Evolutionary conservation across 2,113 vertebrate species (phyloP).

Genomic region (Embiotoca jacksoni): DNA sequence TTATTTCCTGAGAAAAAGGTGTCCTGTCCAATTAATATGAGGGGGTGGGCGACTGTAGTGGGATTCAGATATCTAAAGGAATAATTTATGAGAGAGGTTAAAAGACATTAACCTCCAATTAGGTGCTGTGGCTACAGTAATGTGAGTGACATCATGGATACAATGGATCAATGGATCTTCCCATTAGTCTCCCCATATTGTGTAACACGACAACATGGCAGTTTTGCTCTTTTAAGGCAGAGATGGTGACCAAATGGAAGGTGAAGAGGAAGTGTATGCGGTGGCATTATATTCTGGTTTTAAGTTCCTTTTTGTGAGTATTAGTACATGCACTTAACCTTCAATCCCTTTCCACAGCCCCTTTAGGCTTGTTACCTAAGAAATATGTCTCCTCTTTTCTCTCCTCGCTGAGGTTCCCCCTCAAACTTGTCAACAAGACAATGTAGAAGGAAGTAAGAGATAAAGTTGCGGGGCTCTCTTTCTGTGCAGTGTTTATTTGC

Average conservation of each 20-base stretch:
- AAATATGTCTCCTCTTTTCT: conserved; percentile 77
- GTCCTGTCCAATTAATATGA: conserved; percentile 36
- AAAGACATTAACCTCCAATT: conserved; percentile 72
- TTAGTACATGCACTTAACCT: conserved; percentile 82
- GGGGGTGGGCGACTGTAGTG: conserved; percentile 29
- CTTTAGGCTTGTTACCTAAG: conserved; percentile 75
- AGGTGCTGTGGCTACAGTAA: conserved; percentile 51
- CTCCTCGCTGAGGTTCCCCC: conserved; percentile 55
- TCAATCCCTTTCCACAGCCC: conserved; percentile 65
- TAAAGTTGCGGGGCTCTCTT: conserved; percentile 83
- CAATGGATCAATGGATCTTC: conserved; percentile 14
- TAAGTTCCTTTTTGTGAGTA: conserved; percentile 77
- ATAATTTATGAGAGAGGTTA: conserved; percentile 76
- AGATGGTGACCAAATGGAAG: conserved; percentile 40
- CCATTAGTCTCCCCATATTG: conserved; percentile 21
- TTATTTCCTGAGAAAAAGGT: conserved; percentile 38
- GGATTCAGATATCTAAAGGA: conserved; percentile 61
- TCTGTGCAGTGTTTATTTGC: conserved; percentile 86
- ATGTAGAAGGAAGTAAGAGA: conserved; percentile 86
- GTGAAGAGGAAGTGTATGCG: conserved; percentile 61
- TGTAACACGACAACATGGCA: conserved; percentile 40
- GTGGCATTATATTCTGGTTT: conserved; percentile 69
- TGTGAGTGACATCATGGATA: conserved; percentile 47
- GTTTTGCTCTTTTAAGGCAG: conserved; percentile 20
- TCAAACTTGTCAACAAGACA: conserved; percentile 83